phyloP scores from a whole-genome alignment of 2,888 invertebrate species.

The Epistrophe eligans region DNA sequence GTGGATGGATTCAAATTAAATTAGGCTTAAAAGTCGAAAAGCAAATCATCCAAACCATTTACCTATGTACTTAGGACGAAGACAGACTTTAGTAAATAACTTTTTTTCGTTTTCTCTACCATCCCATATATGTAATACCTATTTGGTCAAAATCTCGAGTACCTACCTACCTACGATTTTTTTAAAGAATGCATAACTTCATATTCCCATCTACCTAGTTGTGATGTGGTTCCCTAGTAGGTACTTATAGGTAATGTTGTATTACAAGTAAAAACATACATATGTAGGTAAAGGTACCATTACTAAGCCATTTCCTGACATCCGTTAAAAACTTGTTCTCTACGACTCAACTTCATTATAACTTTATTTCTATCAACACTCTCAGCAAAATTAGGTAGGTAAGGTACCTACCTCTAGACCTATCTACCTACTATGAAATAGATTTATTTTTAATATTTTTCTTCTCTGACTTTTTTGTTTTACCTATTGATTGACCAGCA shows the following conservation, averaged over 20 bases:
- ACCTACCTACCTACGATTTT: no score
- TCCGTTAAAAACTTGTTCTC: conserved; percentile 64
- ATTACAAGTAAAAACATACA: neutral
- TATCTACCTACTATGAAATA: neutral
- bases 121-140: no score
- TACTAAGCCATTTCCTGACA: conserved; percentile 62
- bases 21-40: no score
- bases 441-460: neutral
- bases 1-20: no score
- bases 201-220: neutral
- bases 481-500: conserved; percentile 21
- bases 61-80: no score
- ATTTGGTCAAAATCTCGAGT: no score
- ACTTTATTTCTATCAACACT: conserved; percentile 23
- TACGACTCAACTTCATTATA: conserved; percentile 16
- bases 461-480: neutral
- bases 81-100: no score
- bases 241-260: neutral
- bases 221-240: neutral
- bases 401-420: neutral
- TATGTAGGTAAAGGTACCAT: neutral
- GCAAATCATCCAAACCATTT: no score
- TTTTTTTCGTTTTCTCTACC: no score
- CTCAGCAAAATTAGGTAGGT: neutral
- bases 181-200: no score